phyloP scores from a whole-genome alignment of 2,888 invertebrate species.

The Holacanthella duospinosa region DNA sequence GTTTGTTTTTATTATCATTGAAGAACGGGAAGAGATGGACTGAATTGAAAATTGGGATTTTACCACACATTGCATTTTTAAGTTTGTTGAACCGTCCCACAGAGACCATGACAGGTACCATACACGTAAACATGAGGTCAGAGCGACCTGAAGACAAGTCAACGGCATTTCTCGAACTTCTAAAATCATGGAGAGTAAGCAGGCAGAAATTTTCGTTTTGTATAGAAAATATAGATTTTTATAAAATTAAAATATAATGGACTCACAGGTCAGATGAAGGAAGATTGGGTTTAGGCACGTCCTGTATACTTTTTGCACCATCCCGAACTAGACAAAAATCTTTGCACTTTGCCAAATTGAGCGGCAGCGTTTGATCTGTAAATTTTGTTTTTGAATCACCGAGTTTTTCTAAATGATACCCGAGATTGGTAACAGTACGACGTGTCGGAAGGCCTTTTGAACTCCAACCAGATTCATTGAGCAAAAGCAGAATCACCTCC shows the following conservation, averaged over 20 bases:
- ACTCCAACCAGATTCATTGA: slow-evolving; percentile 32
- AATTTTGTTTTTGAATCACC: slow-evolving; percentile 25
- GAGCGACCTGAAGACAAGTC: slow-evolving; percentile 24
- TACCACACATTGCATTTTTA: slow-evolving; percentile 35
- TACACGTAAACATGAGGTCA: slow-evolving; percentile 17
- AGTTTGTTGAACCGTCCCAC: slow-evolving; percentile 34
- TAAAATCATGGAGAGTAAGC: not conserved
- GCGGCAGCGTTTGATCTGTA: slow-evolving; percentile 22
- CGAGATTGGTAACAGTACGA: slow-evolving; percentile 10
- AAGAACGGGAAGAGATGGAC: not conserved
- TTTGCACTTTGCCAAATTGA: slow-evolving; percentile 29
- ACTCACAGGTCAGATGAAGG: not conserved
- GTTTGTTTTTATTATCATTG: not conserved
- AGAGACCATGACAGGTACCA: slow-evolving; percentile 32
- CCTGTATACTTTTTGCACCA: slow-evolving; percentile 36
- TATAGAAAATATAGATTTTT: not conserved
- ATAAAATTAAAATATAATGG: not conserved
- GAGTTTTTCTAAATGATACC: slow-evolving; percentile 35
- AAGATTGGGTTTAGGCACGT: not conserved
- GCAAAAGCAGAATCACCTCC: slow-evolving; percentile 22
- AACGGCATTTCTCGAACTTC: slow-evolving; percentile 12
- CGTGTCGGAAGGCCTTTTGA: not conserved
- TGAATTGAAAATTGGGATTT: not conserved
- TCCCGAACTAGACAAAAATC: slow-evolving; percentile 37
- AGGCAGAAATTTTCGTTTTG: too few species aligned